A percentile compares a stretch with the other conserved stretches of the same genome.
Evolutionary conservation across 2,113 vertebrate genomes (phyloP).

Genomic region (Hepsetus odoe): DNA sequence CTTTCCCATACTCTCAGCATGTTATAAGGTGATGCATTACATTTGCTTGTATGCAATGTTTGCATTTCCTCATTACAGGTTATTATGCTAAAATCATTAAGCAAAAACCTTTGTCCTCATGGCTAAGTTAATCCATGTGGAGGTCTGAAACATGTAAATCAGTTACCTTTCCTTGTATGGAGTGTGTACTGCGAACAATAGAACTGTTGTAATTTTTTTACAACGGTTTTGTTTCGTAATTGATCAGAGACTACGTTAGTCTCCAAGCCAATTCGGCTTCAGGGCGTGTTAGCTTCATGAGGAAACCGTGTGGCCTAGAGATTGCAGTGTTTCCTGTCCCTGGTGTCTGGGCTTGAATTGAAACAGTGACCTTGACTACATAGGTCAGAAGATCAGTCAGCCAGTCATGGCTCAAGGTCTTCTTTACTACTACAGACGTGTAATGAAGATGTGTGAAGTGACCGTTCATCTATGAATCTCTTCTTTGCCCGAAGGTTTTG

Average conservation of each 20-base stretch:
- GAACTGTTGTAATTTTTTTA: background rate
- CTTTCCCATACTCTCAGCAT: background rate
- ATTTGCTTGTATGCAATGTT: background rate
- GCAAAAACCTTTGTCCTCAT: background rate
- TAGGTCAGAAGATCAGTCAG: conserved; percentile 39
- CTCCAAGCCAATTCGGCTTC: conserved; percentile 50
- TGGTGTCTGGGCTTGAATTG: conserved; percentile 38
- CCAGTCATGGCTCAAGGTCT: conserved; percentile 24
- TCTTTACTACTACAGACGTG: conserved; percentile 3
- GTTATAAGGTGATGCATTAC: background rate
- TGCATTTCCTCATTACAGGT: background rate
- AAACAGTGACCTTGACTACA: conserved; percentile 58
- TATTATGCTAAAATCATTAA: background rate
- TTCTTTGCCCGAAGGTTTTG: conserved; percentile 6
- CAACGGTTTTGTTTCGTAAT: conserved; percentile 40
- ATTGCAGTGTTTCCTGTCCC: conserved; percentile 43
- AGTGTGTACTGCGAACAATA: background rate
- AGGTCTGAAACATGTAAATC: background rate
- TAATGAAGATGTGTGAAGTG: background rate
- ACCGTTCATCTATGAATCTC: background rate
- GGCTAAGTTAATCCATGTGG: background rate
- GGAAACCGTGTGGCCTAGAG: conserved; percentile 38
- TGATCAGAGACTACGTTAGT: conserved; percentile 43
- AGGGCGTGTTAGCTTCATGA: conserved; percentile 12
- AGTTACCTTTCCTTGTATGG: background rate